These are phyloP conservation scores for Parambassis ranga DNA, from an alignment of 2,797 vertebrate species.

Conservation along the genomic window DNA sequence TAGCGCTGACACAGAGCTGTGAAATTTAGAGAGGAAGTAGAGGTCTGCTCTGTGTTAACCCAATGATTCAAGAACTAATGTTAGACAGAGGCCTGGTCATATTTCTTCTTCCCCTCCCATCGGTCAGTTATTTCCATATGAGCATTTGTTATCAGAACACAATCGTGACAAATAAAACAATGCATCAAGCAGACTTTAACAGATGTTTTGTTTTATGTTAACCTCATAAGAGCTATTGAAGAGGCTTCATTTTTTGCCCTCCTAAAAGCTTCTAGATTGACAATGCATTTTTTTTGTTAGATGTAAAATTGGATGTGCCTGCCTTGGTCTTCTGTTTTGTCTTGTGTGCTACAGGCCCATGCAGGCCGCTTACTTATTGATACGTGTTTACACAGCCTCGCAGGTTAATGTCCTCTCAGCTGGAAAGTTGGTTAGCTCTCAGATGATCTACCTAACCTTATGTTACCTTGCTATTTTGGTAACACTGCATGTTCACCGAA, in stretches of 20 bases:
- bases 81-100: constrained; percentile 28
- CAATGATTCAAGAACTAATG: constrained; percentile 48
- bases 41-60: constrained; percentile 58
- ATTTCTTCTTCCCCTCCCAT: constrained; percentile 15
- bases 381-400: constrained; percentile 48
- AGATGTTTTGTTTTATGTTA: constrained; percentile 53
- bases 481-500: constrained; percentile 40
- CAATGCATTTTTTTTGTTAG: constrained; percentile 50
- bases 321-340: constrained; percentile 20
- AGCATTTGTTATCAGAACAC: constrained; percentile 30
- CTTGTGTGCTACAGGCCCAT: constrained; percentile 14
- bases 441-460: constrained; percentile 65
- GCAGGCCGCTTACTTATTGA: constrained; percentile 50
- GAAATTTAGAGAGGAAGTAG: constrained; percentile 61
- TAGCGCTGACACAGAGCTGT: constrained; percentile 61
- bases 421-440: constrained; percentile 62
- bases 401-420: constrained; percentile 66
- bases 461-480: constrained; percentile 68
- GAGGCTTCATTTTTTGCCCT: constrained; percentile 35
- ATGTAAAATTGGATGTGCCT: constrained; percentile 38
- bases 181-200: constrained; percentile 39
- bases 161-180: constrained; percentile 41
- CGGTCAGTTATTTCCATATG: constrained; percentile 12
- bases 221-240: constrained; percentile 51
- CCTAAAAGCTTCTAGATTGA: constrained; percentile 63